phyloP scores from a whole-genome alignment of 2,797 vertebrate species.

The Neostethus bicornis region DNA sequence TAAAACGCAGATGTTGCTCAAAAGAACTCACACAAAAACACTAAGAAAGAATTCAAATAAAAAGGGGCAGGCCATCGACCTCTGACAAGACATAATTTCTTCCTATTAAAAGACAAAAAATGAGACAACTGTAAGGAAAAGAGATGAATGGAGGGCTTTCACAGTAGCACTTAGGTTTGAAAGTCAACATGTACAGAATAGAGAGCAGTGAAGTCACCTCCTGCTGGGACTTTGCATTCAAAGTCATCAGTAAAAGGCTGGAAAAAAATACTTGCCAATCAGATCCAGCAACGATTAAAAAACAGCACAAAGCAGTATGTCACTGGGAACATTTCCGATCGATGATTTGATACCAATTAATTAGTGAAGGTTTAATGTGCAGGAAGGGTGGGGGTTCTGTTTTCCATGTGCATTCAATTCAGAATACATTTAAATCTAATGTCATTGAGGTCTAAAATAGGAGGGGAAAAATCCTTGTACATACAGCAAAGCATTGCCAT shows the following conservation, averaged over 20 bases:
- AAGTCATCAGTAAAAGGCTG: conserved; percentile 70
- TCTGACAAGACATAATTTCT: conserved; percentile 68
- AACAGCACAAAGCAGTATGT: conserved; percentile 63
- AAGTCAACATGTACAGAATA: conserved; percentile 59
- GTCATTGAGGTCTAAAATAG: conserved; percentile 1
- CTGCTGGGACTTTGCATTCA: conserved; percentile 68
- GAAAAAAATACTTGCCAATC: conserved; percentile 75
- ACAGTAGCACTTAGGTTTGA: conserved; percentile 48
- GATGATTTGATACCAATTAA: conserved; percentile 71
- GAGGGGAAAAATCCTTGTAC: conserved; percentile 11
- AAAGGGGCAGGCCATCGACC: conserved; percentile 68
- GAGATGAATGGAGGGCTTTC: conserved; percentile 70
- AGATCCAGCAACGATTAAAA: conserved; percentile 66
- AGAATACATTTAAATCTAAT: conserved; percentile 54
- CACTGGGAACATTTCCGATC: conserved; percentile 70
- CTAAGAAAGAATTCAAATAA: conserved; percentile 53
- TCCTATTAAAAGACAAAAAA: conserved; percentile 46
- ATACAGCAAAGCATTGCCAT: conserved; percentile 40
- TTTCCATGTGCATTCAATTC: conserved; percentile 52
- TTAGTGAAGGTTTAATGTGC: conserved; percentile 64
- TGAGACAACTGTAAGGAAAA: conserved; percentile 50
- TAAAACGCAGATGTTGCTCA: conserved; percentile 81
- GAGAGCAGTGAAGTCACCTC: conserved; percentile 56
- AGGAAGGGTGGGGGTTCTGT: conserved; percentile 38
- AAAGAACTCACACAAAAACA: conserved; percentile 72